phyloP scores from a whole-genome alignment of 1,140 invertebrate species.

The Aphis gossypii region DNA sequence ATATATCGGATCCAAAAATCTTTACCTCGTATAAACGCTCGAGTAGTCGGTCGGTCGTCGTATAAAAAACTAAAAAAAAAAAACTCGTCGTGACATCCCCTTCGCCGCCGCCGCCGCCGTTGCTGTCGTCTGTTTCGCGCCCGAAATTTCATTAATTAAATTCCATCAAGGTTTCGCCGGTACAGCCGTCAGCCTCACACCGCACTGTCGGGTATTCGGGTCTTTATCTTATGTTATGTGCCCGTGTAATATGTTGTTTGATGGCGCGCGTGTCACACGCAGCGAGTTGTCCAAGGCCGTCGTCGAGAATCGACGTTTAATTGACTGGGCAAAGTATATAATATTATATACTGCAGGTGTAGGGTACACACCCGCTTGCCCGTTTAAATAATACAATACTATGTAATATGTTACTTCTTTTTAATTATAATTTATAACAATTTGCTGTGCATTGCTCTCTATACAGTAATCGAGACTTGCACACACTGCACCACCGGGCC shows the following conservation, averaged over 20 bases:
- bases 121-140: background rate
- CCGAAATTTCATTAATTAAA: conserved; percentile 46
- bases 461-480: background rate
- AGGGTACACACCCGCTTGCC: background rate
- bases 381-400: background rate
- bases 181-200: background rate
- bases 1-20: background rate
- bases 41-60: background rate
- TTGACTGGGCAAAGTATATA: background rate
- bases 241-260: background rate
- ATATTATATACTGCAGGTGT: too few species aligned
- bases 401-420: background rate
- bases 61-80: background rate
- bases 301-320: background rate
- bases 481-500: background rate
- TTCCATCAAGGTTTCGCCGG: conserved; percentile 26
- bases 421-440: background rate
- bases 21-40: background rate
- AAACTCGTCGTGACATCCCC: conserved; percentile 30
- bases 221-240: background rate
- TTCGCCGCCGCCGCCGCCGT: background rate
- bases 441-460: background rate
- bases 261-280: conserved; percentile 25
- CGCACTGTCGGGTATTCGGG: background rate
- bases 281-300: conserved; percentile 32